These are phyloP conservation scores for Myanophis thanlyinensis DNA, from an alignment of 2,113 vertebrate genomes.

Conservation along the genomic window DNA sequence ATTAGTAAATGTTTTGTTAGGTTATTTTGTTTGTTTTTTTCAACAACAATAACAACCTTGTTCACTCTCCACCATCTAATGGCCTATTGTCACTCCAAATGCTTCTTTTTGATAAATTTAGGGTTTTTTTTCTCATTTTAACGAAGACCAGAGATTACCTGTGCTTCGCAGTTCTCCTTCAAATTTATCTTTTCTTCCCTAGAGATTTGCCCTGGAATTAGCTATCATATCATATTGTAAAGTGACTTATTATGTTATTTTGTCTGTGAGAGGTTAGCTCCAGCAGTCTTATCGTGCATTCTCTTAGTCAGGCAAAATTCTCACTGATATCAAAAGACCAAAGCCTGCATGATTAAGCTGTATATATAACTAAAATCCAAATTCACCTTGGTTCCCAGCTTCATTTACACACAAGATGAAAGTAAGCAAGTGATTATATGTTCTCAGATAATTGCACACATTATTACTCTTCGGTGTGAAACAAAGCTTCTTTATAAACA, in stretches of 20 bases:
- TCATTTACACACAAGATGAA: conserved; percentile 35
- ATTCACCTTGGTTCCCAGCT: conserved; percentile 41
- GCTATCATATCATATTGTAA: not conserved
- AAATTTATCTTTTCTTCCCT: not conserved
- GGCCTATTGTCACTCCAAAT: not conserved
- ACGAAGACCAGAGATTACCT: not conserved
- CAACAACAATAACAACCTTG: not conserved
- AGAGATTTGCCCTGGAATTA: not conserved
- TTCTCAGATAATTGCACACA: conserved; percentile 35
- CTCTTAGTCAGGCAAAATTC: conserved; percentile 3
- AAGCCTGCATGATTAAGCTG: conserved; percentile 8
- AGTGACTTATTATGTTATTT: conserved; percentile 2
- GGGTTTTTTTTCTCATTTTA: not conserved
- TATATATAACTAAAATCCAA: conserved; percentile 34
- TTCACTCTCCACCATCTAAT: not conserved
- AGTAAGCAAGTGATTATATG: conserved; percentile 41
- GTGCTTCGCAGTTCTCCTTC: not conserved
- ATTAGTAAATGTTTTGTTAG: not conserved
- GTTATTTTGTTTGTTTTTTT: not conserved
- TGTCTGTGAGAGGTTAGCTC: conserved; percentile 17
- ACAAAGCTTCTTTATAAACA: conserved; percentile 46
- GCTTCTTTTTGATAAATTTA: not conserved
- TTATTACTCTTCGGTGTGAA: conserved; percentile 44
- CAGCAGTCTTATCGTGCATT: not conserved
- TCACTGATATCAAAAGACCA: conserved; percentile 36